These are phyloP conservation scores for Zygaena filipendulae DNA, from an alignment of 2,888 invertebrate species.

Conservation along the genomic window DNA sequence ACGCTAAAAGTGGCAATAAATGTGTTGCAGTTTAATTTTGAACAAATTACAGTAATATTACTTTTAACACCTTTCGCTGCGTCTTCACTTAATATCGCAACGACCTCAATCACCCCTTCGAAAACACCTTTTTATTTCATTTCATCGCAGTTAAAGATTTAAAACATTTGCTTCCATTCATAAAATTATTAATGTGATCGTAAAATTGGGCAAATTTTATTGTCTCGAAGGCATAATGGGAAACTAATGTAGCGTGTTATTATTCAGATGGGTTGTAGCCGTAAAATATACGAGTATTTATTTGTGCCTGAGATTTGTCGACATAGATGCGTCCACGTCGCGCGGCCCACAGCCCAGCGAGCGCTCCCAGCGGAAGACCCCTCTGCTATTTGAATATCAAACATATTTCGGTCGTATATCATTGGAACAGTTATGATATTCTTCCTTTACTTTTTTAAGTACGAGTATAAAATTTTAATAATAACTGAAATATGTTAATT, in stretches of 20 bases:
- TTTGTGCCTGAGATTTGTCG: slow-evolving; percentile 36
- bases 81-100: slow-evolving; percentile 34
- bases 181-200: slow-evolving; percentile 69
- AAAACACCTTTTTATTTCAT: slow-evolving; percentile 46
- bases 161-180: slow-evolving; percentile 64
- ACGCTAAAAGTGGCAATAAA: no score
- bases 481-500: slow-evolving; percentile 43
- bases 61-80: slow-evolving; percentile 50
- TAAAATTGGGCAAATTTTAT: slow-evolving; percentile 70
- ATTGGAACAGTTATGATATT: slow-evolving; percentile 64
- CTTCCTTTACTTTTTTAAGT: slow-evolving; percentile 45
- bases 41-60: no score
- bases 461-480: slow-evolving; percentile 49
- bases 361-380: slow-evolving; percentile 59
- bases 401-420: slow-evolving; percentile 59
- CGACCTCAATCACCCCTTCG: slow-evolving; percentile 46
- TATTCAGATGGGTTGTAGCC: slow-evolving; percentile 65
- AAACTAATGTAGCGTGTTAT: slow-evolving; percentile 70
- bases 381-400: slow-evolving; percentile 62
- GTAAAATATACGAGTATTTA: slow-evolving; percentile 60
- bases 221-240: slow-evolving; percentile 68
- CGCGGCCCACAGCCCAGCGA: slow-evolving; percentile 22
- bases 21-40: no score
- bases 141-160: slow-evolving; percentile 52
- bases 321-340: slow-evolving; percentile 23